Conservation (phyloP, 2,888 invertebrate genomes). For the Orthosia incerta region DNA sequence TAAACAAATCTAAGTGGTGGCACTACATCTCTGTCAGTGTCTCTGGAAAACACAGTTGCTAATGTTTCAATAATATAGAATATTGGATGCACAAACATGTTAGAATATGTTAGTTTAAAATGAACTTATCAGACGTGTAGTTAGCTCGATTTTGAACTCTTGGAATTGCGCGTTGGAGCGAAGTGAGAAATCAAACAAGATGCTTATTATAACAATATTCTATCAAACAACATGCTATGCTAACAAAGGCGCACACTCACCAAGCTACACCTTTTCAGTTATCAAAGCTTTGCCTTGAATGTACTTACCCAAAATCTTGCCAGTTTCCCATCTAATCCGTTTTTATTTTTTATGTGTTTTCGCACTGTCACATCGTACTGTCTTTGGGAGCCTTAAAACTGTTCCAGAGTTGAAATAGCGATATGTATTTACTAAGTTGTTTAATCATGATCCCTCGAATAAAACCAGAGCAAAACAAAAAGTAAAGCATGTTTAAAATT, state of each 20-base stretch:
- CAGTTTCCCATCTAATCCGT: too few relatives aligned
- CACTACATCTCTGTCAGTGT: too few relatives aligned
- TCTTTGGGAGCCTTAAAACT: neutral
- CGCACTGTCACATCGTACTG: neutral
- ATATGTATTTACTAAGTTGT: neutral
- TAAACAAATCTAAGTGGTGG: too few relatives aligned
- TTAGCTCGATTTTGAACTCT: neutral
- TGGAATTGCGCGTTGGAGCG: neutral
- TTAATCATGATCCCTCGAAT: too few relatives aligned
- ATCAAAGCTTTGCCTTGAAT: too few relatives aligned
- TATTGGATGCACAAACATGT: neutral
- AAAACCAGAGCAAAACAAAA: neutral
- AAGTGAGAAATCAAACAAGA: neutral
- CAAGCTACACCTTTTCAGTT: too few relatives aligned
- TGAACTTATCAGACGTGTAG: neutral
- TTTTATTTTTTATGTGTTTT: neutral
- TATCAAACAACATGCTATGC: too few relatives aligned
- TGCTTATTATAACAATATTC: neutral
- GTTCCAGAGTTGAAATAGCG: neutral
- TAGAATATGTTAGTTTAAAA: constrained; percentile 48
- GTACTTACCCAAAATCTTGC: too few relatives aligned
- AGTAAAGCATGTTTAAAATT: constrained; percentile 17
- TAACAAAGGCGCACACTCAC: neutral
- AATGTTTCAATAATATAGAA: too few relatives aligned
- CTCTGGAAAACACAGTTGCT: too few relatives aligned